Percentiles rank a stretch among this genome's conserved stretches.
Evolutionary conservation across 2,797 vertebrate genomes (phyloP).

Genomic region (Eremophila alpestris): DNA sequence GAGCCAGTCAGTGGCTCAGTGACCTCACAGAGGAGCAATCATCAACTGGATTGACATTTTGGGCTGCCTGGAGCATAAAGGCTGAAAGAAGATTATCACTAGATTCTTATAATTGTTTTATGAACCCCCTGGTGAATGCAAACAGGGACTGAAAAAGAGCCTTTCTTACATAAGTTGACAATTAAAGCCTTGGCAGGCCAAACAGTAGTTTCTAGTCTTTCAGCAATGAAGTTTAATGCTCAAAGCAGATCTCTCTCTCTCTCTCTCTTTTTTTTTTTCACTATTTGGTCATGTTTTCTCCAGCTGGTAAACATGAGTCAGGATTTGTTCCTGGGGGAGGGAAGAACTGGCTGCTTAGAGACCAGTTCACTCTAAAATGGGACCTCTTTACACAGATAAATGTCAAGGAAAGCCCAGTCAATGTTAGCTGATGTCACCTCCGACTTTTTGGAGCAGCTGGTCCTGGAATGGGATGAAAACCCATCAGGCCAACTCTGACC

Average conservation of each 20-base stretch:
- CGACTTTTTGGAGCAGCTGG: neutral
- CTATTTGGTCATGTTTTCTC: constrained; percentile 55
- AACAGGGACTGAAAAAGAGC: constrained; percentile 66
- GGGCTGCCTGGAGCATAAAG: constrained; percentile 58
- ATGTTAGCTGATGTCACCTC: neutral
- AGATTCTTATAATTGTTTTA: constrained; percentile 71
- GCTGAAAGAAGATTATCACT: constrained; percentile 70
- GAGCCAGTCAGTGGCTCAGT: neutral
- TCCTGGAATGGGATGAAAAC: neutral
- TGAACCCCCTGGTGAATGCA: constrained; percentile 66
- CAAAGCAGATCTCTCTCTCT: constrained; percentile 43
- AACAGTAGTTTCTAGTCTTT: constrained; percentile 70
- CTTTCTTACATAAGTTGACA: constrained; percentile 61
- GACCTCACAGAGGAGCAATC: neutral
- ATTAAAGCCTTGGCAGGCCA: constrained; percentile 66
- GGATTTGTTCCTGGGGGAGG: neutral
- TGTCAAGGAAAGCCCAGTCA: neutral
- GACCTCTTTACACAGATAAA: neutral
- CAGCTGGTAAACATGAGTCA: constrained; percentile 64
- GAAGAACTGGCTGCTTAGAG: neutral
- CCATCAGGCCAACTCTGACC: neutral
- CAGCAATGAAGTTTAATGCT: constrained; percentile 65
- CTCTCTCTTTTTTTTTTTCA: neutral
- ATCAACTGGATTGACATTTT: constrained; percentile 53
- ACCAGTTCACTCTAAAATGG: neutral